Conservation (phyloP, 2,797 vertebrate species). For the Pagetopsis macropterus region DNA sequence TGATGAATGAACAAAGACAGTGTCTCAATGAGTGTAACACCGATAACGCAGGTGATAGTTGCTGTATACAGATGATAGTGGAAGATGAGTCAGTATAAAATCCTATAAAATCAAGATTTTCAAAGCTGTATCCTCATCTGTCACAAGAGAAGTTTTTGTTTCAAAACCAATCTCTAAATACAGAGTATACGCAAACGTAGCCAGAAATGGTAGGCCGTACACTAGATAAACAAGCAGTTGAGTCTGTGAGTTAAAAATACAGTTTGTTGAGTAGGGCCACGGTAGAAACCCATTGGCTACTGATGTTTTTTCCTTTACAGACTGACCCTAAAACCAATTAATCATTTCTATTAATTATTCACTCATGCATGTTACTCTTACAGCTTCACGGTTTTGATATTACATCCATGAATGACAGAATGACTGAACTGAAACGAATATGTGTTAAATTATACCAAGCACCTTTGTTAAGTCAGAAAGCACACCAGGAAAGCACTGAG, state of each 20-base stretch:
- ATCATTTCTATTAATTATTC: slow-evolving; percentile 23
- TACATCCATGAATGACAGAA: slow-evolving; percentile 38
- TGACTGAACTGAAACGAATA: slow-evolving; percentile 38
- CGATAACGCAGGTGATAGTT: slow-evolving; percentile 8
- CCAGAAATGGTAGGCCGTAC: slow-evolving; percentile 41
- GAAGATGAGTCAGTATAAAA: slow-evolving; percentile 75
- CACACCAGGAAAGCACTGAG: slow-evolving; percentile 37
- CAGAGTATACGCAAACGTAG: slow-evolving; percentile 62
- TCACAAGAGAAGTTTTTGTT: slow-evolving; percentile 56
- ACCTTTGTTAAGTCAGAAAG: slow-evolving; percentile 55
- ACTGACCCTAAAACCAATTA: slow-evolving; percentile 25
- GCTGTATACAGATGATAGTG: slow-evolving; percentile 22
- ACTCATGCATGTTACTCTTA: slow-evolving; percentile 56
- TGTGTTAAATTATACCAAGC: slow-evolving; percentile 50
- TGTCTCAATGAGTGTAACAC: background rate
- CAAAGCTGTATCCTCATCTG: slow-evolving; percentile 56
- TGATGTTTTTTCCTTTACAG: slow-evolving; percentile 18
- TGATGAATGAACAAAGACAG: slow-evolving; percentile 12
- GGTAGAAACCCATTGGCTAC: slow-evolving; percentile 19
- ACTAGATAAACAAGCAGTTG: slow-evolving; percentile 51
- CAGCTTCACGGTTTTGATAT: slow-evolving; percentile 51
- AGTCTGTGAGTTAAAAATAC: slow-evolving; percentile 33
- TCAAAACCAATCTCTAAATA: slow-evolving; percentile 64
- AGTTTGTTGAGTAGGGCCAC: slow-evolving; percentile 18
- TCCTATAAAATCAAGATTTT: slow-evolving; percentile 76